Evolutionary conservation across 2,888 invertebrate species (phyloP).

Genomic region (Andrena camellia): DNA sequence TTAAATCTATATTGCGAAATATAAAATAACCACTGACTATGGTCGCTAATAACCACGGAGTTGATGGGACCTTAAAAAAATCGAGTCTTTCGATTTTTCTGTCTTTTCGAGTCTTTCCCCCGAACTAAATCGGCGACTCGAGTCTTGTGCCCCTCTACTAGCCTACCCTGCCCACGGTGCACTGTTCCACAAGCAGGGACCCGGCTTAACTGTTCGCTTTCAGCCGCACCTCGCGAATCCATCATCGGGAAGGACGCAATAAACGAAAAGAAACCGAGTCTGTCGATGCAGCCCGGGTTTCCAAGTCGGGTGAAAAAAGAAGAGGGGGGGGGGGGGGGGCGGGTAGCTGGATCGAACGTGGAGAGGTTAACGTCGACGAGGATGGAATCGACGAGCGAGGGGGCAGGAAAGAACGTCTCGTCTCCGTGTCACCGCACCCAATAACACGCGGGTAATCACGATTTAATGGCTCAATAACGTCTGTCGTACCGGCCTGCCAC

Average conservation of each 20-base stretch:
- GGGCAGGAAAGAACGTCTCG: slow-evolving; percentile 66
- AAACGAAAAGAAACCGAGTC: slow-evolving; percentile 20
- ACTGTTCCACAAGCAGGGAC: no score
- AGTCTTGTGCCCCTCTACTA: no score
- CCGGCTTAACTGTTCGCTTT: background rate
- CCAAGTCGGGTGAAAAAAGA: background rate
- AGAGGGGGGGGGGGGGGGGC: background rate
- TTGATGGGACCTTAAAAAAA: no score
- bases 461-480: slow-evolving; percentile 84
- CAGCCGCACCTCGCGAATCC: slow-evolving; percentile 13
- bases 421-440: slow-evolving; percentile 78
- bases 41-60: no score
- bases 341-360: slow-evolving; percentile 8
- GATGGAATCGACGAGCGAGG: background rate
- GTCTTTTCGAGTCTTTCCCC: no score
- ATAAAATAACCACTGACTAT: no score
- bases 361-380: slow-evolving; percentile 5
- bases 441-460: slow-evolving; percentile 82
- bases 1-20: no score
- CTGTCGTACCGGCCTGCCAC: slow-evolving; percentile 71
- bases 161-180: no score
- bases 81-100: no score
- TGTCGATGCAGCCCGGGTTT: background rate
- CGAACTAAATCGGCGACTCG: no score
- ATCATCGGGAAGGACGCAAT: slow-evolving; percentile 27